Evolutionary conservation across 2,888 invertebrate genomes (phyloP).

Genomic region (Cheilosia variabilis): DNA sequence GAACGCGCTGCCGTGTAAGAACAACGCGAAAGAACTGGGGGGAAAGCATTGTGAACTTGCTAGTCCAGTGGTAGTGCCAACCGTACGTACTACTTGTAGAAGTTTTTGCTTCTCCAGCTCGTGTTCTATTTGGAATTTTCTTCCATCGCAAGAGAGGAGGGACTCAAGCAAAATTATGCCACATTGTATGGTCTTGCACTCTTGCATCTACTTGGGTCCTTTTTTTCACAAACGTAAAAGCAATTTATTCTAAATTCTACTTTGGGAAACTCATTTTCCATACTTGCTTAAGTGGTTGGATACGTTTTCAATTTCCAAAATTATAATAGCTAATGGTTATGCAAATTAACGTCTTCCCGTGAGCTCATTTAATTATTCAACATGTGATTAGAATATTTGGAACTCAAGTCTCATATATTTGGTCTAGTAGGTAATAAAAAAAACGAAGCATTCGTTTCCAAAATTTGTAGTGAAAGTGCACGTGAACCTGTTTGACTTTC

Average conservation of each 20-base stretch:
- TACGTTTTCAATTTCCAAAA: background rate
- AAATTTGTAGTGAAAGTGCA: constrained; percentile 64
- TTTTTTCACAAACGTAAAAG: background rate
- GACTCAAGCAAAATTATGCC: constrained; percentile 25
- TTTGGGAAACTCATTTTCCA: background rate
- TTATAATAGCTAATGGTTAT: background rate
- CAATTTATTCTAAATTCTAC: background rate
- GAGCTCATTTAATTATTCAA: background rate
- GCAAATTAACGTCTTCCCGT: constrained; percentile 10
- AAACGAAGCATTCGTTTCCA: background rate
- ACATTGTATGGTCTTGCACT: constrained; percentile 36
- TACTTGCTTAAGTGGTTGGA: background rate
- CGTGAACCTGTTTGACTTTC: constrained; percentile 67
- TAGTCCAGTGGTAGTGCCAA: constrained; percentile 58
- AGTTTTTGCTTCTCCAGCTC: constrained; percentile 41
- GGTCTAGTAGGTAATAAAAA: background rate
- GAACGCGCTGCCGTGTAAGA: constrained; percentile 52
- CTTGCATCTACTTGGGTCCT: constrained; percentile 40
- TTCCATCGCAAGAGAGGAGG: constrained; percentile 11
- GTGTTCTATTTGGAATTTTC: constrained; percentile 44
- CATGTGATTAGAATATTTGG: background rate
- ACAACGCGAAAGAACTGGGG: constrained; percentile 9
- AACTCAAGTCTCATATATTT: constrained; percentile 1
- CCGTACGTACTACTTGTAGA: constrained; percentile 30
- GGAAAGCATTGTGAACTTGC: constrained; percentile 41